These are phyloP conservation scores for Scaptomyza reducta DNA, from an alignment of 2,888 invertebrate genomes.

Conservation along the genomic window DNA sequence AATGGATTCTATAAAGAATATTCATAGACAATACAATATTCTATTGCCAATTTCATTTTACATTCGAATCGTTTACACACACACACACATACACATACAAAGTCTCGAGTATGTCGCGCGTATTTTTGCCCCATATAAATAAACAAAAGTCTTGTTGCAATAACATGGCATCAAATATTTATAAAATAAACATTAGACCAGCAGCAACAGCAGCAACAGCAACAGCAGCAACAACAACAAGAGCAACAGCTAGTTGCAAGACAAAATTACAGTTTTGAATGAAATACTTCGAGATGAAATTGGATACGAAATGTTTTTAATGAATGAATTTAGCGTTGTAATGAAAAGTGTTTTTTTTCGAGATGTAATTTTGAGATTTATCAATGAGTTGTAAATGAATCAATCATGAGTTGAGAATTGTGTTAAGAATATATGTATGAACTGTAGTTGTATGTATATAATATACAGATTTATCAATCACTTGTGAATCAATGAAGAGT, in stretches of 20 bases:
- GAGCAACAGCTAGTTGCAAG: constrained; percentile 10
- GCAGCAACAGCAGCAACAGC: constrained; percentile 38
- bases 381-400: too few species aligned
- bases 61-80: constrained; percentile 33
- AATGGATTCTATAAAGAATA: constrained; percentile 15
- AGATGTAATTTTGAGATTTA: too few species aligned
- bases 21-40: constrained; percentile 13
- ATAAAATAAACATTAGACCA: constrained; percentile 75
- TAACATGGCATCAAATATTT: constrained; percentile 74
- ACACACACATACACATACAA: constrained; percentile 5
- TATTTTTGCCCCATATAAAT: constrained; percentile 66
- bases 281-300: constrained; percentile 34
- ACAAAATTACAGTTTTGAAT: constrained; percentile 55
- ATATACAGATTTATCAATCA: too few species aligned
- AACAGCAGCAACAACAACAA: constrained; percentile 23
- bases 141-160: constrained; percentile 75
- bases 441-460: too few species aligned
- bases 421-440: too few species aligned
- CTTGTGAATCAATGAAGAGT: too few species aligned
- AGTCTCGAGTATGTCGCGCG: constrained; percentile 71
- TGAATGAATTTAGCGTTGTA: constrained; percentile 52
- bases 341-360: constrained; percentile 13
- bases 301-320: constrained; percentile 42
- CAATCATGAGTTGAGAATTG: too few species aligned
- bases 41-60: constrained; percentile 35